Percentiles rank a stretch among this genome's conserved stretches.
Conservation (phyloP, 2,797 vertebrate genomes). For the Toxotes lorentzi region DNA sequence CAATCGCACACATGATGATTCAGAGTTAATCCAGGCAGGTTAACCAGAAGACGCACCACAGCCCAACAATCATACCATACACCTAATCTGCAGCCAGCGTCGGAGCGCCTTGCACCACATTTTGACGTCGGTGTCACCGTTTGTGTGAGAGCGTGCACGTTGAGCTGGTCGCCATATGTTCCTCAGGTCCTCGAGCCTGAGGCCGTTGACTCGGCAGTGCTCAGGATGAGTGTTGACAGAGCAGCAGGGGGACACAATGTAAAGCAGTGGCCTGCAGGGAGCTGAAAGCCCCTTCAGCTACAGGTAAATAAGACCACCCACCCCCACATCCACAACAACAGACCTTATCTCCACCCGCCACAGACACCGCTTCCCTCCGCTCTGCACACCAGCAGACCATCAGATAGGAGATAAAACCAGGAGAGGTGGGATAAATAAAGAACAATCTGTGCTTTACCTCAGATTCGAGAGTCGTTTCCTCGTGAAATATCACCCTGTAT, state of each 20-base stretch:
- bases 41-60: too few relatives aligned
- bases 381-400: background rate
- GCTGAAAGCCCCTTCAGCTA: slow-evolving; percentile 66
- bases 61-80: too few relatives aligned
- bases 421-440: slow-evolving; percentile 10
- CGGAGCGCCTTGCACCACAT: slow-evolving; percentile 6
- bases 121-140: background rate
- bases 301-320: slow-evolving; percentile 78
- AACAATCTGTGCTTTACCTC: slow-evolving; percentile 1
- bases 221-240: slow-evolving; percentile 70
- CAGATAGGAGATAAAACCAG: slow-evolving; percentile 34
- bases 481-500: background rate
- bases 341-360: slow-evolving; percentile 46
- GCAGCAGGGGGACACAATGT: slow-evolving; percentile 47
- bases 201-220: slow-evolving; percentile 41
- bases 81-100: too few relatives aligned
- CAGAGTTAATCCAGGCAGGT: too few relatives aligned
- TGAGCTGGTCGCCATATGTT: slow-evolving; percentile 50
- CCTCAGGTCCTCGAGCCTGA: slow-evolving; percentile 20
- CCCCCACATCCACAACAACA: slow-evolving; percentile 56
- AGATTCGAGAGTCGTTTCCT: background rate
- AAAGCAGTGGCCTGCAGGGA: slow-evolving; percentile 61
- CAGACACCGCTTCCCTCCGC: slow-evolving; percentile 32
- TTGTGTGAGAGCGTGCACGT: slow-evolving; percentile 10
- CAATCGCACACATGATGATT: too few relatives aligned